These are phyloP conservation scores for Eubasilissa splendida DNA, from an alignment of 2,888 invertebrate species.

Conservation along the genomic window DNA sequence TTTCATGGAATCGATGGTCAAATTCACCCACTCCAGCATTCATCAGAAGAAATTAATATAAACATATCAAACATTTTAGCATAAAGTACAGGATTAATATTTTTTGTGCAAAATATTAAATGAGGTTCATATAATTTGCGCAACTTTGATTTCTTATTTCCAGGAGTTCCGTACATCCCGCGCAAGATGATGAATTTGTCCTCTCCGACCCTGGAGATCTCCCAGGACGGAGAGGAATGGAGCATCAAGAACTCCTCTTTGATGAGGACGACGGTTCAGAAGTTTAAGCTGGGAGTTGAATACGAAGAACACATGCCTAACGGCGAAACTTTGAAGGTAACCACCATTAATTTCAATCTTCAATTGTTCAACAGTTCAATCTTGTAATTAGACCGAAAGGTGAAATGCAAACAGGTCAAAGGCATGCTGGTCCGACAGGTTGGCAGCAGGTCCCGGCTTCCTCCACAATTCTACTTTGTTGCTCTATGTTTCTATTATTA, in stretches of 20 bases:
- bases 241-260: slow-evolving; percentile 73
- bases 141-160: slow-evolving; percentile 47
- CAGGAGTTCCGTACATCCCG: slow-evolving; percentile 78
- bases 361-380: no score
- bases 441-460: no score
- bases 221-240: slow-evolving; percentile 72
- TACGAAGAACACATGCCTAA: slow-evolving; percentile 79
- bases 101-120: no score
- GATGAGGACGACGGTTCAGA: slow-evolving; percentile 71
- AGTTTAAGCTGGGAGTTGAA: slow-evolving; percentile 75
- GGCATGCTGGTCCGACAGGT: no score
- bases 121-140: background rate
- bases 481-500: no score
- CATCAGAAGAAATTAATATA: background rate
- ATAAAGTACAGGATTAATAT: background rate
- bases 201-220: slow-evolving; percentile 75
- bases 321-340: slow-evolving; percentile 67
- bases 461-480: no score
- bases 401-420: no score
- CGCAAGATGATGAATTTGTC: slow-evolving; percentile 78
- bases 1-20: no score
- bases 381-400: no score
- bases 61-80: background rate
- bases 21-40: background rate
- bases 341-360: no score